Evolutionary conservation across 2,113 vertebrate species (phyloP), one percentile per base, ranked within the genome.

Genomic region (Xenus cinereus): DNA sequence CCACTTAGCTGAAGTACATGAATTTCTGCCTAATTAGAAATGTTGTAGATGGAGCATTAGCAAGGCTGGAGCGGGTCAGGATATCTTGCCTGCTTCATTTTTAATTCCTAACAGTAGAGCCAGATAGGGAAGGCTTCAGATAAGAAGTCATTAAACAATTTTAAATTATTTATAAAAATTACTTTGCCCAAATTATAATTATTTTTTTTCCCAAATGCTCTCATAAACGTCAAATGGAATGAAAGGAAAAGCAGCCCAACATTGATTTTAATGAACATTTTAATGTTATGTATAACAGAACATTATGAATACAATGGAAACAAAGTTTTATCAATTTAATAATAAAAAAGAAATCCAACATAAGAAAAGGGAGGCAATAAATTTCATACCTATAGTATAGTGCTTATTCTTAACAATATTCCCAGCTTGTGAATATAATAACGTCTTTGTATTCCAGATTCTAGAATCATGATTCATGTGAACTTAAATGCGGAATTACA

Each of bases 271-370:
- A 99, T 99, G 98, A 99, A 98, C 98, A 97, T 98, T 99, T 99
- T 99, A 99, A 99, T 99, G 98, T 99, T 98, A 98, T 98, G 98
- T 98, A 99, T 98, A 98, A 99, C 98, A 98, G 98, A 99, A 99
- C 98, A 98, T 98, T 98, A 98, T 97, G 98, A 98, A 98, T 98
- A 98, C 98, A 99, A 99, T 99, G 98, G 98, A 98, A 98, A 98
- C 98, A 96, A 98, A 98, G 98, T 98, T 98, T 98, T 97, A 98
- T 98, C 98, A 98, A 98, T 98, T 98, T 98, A 98, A 98, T 98
- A 98, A 97, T 97, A 96, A 97, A 96, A 97, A 98, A 98, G 98
- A 98, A 94, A 97, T 96, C 92, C 97, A 98, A 98, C 97, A 97
- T 98, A 98, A 98, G 97, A 98, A 97, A 98, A 97, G 97, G 97